A percentile compares a stretch with the other conserved stretches of the same genome.
These are phyloP conservation scores for Criorhina ranunculi DNA, from an alignment of 2,888 invertebrate species.

Conservation along the genomic window DNA sequence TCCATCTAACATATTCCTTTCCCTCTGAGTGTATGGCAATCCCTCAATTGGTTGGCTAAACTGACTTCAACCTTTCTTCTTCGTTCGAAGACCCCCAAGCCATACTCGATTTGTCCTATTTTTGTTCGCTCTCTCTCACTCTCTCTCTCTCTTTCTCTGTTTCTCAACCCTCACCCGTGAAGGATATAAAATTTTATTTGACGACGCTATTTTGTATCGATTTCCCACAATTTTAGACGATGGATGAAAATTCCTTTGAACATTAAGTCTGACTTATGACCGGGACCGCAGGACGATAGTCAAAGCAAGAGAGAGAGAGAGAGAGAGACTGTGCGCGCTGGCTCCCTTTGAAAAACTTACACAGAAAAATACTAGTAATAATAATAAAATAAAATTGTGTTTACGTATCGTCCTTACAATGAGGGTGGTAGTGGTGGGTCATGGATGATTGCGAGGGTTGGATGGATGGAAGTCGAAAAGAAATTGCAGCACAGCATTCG, in stretches of 20 bases:
- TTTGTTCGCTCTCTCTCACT: slow-evolving; percentile 8
- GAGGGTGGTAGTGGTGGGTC: slow-evolving; percentile 15
- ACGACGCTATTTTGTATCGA: slow-evolving; percentile 81
- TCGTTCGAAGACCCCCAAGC: neutral
- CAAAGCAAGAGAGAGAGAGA: slow-evolving; percentile 48
- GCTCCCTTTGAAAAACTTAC: slow-evolving; percentile 66
- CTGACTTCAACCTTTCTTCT: slow-evolving; percentile 59
- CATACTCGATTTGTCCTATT: slow-evolving; percentile 44
- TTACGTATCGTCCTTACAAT: slow-evolving; percentile 71
- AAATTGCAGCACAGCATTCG: slow-evolving; percentile 78
- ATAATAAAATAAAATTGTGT: slow-evolving; percentile 80
- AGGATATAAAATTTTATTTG: slow-evolving; percentile 80
- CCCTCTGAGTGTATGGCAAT: slow-evolving; percentile 60
- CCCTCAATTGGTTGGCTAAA: slow-evolving; percentile 72
- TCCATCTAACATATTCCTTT: slow-evolving; percentile 41
- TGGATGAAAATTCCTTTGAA: slow-evolving; percentile 78
- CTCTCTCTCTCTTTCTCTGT: neutral
- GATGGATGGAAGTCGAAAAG: slow-evolving; percentile 72
- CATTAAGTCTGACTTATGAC: slow-evolving; percentile 80
- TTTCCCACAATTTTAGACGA: slow-evolving; percentile 80
- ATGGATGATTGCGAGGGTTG: slow-evolving; percentile 71
- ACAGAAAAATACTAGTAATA: slow-evolving; percentile 79
- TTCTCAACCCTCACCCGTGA: slow-evolving; percentile 11
- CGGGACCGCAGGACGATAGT: slow-evolving; percentile 57
- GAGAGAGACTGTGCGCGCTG: slow-evolving; percentile 52